Conservation (phyloP, 2,888 invertebrate genomes). For the Rhopalosiphum nymphaeae region DNA sequence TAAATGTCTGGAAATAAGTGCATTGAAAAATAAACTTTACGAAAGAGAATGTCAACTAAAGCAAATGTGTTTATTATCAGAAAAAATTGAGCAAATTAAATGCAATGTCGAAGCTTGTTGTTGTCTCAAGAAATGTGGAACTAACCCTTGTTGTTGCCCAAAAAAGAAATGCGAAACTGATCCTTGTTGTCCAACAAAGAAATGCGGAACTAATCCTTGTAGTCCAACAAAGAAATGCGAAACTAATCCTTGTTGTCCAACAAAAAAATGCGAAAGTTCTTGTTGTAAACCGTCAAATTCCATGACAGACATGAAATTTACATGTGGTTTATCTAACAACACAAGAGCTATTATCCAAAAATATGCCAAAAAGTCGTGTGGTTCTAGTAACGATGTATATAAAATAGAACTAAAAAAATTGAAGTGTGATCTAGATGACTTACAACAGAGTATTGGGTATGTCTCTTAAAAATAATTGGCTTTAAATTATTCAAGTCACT, state of each 20-base stretch:
- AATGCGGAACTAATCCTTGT: background rate
- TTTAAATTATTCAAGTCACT: background rate
- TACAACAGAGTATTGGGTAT: background rate
- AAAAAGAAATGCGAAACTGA: background rate
- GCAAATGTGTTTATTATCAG: background rate
- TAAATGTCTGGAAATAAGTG: background rate
- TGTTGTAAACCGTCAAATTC: background rate
- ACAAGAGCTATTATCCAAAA: background rate
- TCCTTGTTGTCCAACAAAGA: background rate
- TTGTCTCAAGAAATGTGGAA: background rate
- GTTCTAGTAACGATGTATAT: background rate
- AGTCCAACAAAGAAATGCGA: background rate
- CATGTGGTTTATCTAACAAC: background rate
- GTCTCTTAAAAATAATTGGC: background rate
- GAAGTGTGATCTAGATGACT: background rate
- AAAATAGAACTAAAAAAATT: background rate
- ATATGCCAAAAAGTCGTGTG: background rate
- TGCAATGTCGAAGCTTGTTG: background rate
- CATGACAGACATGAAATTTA: background rate
- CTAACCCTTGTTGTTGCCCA: background rate
- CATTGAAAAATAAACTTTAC: background rate
- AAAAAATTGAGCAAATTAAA: background rate
- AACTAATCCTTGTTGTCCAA: background rate
- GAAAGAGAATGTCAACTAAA: constrained; percentile 18
- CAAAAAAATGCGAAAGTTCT: background rate